A percentile compares a stretch with the other conserved stretches of the same genome.
phyloP scores from a whole-genome alignment of 2,113 vertebrate genomes.

The Mionectes macconnelli region DNA sequence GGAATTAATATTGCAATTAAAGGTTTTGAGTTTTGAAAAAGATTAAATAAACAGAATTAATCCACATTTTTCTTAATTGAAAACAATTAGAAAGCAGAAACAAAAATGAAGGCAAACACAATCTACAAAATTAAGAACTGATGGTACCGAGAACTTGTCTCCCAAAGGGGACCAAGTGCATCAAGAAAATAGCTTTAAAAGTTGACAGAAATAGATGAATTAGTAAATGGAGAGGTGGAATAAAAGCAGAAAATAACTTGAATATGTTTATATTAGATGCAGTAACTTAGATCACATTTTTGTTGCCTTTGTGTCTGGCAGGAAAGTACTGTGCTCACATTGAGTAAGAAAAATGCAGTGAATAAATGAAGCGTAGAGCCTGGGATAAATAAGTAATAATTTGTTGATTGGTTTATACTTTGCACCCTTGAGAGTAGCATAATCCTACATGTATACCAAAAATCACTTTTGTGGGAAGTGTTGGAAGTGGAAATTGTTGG shows the following conservation, averaged over 20 bases:
- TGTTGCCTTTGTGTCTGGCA: not conserved
- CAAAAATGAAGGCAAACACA: not conserved
- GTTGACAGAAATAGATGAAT: not conserved
- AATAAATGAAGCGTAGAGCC: not conserved
- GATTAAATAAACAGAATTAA: conserved; percentile 50
- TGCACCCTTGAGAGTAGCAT: not conserved
- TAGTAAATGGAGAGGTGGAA: not conserved
- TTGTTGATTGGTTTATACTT: not conserved
- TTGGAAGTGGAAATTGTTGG: not conserved
- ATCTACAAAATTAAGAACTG: conserved; percentile 10
- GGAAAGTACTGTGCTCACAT: not conserved
- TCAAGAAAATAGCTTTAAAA: not conserved
- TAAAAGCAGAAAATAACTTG: not conserved
- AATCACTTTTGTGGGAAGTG: not conserved
- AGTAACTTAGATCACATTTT: not conserved
- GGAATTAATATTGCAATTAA: conserved; percentile 56
- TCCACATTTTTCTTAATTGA: conserved; percentile 32
- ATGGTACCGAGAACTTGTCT: not conserved
- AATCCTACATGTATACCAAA: not conserved
- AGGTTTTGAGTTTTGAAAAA: conserved; percentile 39
- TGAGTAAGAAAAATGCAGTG: not conserved
- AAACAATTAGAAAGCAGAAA: conserved; percentile 25
- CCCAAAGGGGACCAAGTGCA: not conserved
- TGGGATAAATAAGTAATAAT: not conserved
- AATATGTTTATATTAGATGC: not conserved